Percentiles rank a stretch among this genome's conserved stretches.
phyloP scores from a whole-genome alignment of 2,113 vertebrate species.

The Tauraco erythrolophus region DNA sequence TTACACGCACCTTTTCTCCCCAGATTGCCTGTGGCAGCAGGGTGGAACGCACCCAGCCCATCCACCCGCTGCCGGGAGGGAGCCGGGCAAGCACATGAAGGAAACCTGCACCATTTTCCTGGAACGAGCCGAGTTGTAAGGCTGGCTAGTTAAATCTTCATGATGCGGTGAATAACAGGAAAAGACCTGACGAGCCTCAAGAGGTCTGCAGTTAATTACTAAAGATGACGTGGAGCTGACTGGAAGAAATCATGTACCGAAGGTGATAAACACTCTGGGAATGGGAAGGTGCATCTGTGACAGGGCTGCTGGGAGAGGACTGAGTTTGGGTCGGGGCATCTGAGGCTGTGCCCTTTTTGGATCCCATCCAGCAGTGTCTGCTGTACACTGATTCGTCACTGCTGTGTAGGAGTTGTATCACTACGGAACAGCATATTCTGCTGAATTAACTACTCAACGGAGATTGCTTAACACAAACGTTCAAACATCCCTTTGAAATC shows the following conservation, averaged over 20 bases:
- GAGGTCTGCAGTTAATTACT: neutral
- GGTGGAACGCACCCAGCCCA: neutral
- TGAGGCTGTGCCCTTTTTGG: neutral
- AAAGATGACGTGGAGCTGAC: neutral
- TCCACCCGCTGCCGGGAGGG: fast-evolving
- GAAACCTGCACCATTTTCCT: neutral
- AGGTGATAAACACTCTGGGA: neutral
- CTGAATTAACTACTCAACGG: neutral
- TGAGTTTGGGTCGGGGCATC: neutral
- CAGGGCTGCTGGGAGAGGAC: neutral
- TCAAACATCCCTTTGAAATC: neutral
- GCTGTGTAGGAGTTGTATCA: neutral
- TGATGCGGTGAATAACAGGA: neutral
- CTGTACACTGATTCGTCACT: neutral
- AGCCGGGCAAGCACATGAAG: neutral
- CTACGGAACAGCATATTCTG: neutral
- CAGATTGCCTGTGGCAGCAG: neutral
- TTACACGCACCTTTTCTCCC: neutral
- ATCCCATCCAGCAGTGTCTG: neutral
- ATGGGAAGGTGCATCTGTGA: neutral
- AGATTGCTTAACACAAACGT: neutral
- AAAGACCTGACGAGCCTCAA: neutral
- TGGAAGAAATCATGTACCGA: neutral
- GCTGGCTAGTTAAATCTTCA: neutral
- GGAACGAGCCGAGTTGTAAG: fast-evolving